Base-by-base conservation (phyloP, 2,113 vertebrate genomes). In the Proterorhinus semilunaris region DNA sequence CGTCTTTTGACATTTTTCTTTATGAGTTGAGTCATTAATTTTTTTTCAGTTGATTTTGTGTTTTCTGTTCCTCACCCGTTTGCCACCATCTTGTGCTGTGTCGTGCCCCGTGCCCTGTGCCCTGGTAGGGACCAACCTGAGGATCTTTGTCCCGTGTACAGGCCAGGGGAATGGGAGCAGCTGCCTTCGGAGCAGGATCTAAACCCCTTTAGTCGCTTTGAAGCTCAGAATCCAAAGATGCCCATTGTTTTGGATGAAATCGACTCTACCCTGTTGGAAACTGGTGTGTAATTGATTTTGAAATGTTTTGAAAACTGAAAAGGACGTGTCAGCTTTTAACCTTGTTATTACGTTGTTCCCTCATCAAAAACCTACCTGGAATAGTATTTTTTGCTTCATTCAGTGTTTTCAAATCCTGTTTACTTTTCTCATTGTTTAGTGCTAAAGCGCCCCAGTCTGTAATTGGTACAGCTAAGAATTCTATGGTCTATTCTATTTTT, bases 101-200 rank as follows among this genome's bases (percentile, higher is more conserved):
- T 86, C 82, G 66, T 78, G 88, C 79, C 92, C 86, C 92, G 88
- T 90, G 94, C 92, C 85, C 88, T 68, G 88, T 90, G 94, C 92
- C 85, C 88, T 68, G 86, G 82, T 94, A 99, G 98, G 92, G 98
- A 99, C 86, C 94, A 94, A 95, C 95, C 96, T 92, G 95, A 94
- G 96, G 96, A 98, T 98, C 96, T 99, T 93, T 98, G 96, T 96
- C 98, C 98, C 94, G 94, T 99, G 92, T 99, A 99, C 95, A 99
- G 98, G 98, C 98, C 98, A 53, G 95, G 95, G 79, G 96, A 98
- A 87, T 99, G 97, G 98, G 98, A 97, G 88, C 96, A 98, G 85
- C 93, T 98, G 27, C 95, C 96, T 0, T 98, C 96, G 11, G 97
- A 98, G 80, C 95, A 86, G 27, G 96, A 98, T 70, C 92, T 97